Conservation (phyloP, 2,888 invertebrate genomes). For the Tigriopus californicus region DNA sequence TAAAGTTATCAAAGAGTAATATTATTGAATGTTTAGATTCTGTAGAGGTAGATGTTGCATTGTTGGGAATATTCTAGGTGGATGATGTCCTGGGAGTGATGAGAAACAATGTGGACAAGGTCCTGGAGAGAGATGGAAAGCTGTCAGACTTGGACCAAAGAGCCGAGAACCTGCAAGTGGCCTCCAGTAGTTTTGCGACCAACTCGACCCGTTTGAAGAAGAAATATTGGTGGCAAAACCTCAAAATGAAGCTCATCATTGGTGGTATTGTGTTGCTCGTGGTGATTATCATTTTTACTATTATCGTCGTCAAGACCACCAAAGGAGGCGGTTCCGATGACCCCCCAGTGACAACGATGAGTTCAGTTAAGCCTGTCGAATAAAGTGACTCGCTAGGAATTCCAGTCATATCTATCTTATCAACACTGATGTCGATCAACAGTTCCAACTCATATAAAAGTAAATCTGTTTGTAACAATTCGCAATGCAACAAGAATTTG, state of each 20-base stretch:
- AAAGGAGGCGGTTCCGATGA: background rate
- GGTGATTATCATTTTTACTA: background rate
- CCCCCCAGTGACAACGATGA: background rate
- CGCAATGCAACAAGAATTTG: no score
- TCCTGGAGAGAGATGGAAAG: conserved; percentile 18
- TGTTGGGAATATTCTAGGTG: conserved; percentile 14
- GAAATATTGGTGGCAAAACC: conserved; percentile 17
- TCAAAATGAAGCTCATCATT: conserved; percentile 16
- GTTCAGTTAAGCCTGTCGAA: no score
- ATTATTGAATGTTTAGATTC: no score
- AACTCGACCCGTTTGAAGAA: conserved; percentile 4
- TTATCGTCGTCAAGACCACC: background rate
- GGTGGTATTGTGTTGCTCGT: background rate
- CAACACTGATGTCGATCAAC: background rate
- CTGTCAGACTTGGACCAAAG: conserved; percentile 17
- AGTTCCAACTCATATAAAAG: background rate
- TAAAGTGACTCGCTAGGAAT: no score
- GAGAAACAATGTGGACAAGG: conserved; percentile 18
- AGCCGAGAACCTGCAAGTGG: conserved; percentile 16
- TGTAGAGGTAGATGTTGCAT: no score
- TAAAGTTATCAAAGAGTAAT: no score
- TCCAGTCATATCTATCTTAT: no score
- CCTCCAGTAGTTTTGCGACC: background rate
- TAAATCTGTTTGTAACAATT: background rate
- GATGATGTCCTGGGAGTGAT: conserved; percentile 19